Conservation (phyloP, 2,113 vertebrate species). For the Arvicanthis niloticus region DNA sequence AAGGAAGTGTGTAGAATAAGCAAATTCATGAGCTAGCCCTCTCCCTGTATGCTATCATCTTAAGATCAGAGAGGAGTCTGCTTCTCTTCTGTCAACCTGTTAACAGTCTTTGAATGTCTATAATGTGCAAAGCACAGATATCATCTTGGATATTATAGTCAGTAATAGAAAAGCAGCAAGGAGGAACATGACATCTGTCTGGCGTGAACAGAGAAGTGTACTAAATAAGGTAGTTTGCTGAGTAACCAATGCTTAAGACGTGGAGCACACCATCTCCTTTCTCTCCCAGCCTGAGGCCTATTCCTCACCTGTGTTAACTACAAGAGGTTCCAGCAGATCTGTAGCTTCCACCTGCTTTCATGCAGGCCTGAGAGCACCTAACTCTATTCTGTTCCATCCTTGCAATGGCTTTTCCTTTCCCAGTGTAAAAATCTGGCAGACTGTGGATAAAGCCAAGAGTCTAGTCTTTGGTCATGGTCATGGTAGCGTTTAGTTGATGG, state of each 20-base stretch:
- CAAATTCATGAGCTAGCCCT: background rate
- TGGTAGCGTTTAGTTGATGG: background rate
- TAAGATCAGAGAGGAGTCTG: background rate
- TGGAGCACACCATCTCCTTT: too few species aligned
- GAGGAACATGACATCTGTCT: background rate
- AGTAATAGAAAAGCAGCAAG: background rate
- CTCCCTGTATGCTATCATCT: background rate
- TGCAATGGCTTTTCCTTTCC: background rate
- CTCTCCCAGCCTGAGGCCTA: background rate
- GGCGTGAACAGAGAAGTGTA: background rate
- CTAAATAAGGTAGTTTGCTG: background rate
- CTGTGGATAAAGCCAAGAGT: background rate
- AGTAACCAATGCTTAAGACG: background rate
- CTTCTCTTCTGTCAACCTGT: background rate
- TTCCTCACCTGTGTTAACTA: background rate
- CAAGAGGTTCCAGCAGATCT: background rate
- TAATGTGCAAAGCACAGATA: background rate
- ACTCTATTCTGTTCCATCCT: background rate
- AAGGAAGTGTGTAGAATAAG: background rate
- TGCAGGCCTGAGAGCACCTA: background rate
- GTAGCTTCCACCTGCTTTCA: background rate
- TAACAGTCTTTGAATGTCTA: background rate
- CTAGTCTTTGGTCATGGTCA: background rate
- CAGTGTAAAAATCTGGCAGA: background rate
- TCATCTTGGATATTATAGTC: background rate